Percentiles rank a stretch among this genome's conserved stretches.
These are phyloP conservation scores for Agapostemon virescens DNA, from an alignment of 2,888 invertebrate species.

Conservation along the genomic window DNA sequence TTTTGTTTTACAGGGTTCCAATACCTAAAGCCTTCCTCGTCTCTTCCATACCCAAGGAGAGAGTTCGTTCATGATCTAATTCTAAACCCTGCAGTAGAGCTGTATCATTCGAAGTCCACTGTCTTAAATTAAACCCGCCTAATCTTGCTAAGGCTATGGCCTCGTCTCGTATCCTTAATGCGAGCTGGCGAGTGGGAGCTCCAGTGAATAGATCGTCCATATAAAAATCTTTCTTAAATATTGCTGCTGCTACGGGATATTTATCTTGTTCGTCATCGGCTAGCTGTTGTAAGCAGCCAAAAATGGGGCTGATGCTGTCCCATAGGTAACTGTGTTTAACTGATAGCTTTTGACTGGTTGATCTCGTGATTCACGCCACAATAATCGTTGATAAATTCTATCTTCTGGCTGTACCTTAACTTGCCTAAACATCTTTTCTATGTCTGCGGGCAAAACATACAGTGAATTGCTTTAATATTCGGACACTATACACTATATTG, in stretches of 20 bases:
- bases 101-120: slow-evolving; percentile 7
- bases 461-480: too few species aligned
- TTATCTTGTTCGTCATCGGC: background rate
- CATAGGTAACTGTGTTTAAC: too few species aligned
- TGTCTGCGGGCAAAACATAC: too few species aligned
- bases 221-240: slow-evolving; percentile 6
- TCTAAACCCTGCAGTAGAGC: background rate
- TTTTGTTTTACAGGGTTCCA: too few species aligned
- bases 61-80: background rate
- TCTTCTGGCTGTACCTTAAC: too few species aligned
- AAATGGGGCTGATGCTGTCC: background rate
- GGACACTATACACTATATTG: too few species aligned
- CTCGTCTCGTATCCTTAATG: background rate
- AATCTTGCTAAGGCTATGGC: background rate
- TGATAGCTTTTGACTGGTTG: too few species aligned
- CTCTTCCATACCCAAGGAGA: background rate
- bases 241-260: background rate
- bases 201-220: background rate
- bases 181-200: background rate
- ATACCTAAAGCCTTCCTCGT: background rate
- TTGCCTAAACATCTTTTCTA: too few species aligned
- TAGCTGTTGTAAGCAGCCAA: background rate
- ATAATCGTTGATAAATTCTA: too few species aligned
- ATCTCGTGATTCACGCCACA: too few species aligned
- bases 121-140: slow-evolving; percentile 12